phyloP scores from a whole-genome alignment of 2,113 vertebrate genomes.

The Pyxicephalus adspersus region DNA sequence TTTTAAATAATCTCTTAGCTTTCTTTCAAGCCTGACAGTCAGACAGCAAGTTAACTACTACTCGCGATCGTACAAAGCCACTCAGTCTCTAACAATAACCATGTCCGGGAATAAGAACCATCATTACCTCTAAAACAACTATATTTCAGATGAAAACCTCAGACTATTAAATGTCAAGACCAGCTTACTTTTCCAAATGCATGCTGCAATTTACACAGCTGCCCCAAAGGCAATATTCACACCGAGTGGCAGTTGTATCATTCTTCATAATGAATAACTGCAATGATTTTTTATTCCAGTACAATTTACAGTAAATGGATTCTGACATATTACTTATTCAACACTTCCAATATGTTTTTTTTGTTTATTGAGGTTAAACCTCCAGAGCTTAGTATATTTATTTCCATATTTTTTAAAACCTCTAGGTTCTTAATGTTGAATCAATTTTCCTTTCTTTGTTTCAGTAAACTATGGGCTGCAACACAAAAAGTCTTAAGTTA shows the following conservation, averaged over 20 bases:
- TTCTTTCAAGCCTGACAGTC: no score
- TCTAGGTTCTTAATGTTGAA: slow-evolving; percentile 30
- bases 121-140: slow-evolving; percentile 15
- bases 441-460: slow-evolving; percentile 37
- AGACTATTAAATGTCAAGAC: slow-evolving; percentile 19
- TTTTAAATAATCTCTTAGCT: no score
- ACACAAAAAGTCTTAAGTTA: slow-evolving; percentile 13
- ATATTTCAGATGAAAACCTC: slow-evolving; percentile 21
- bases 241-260: slow-evolving; percentile 3
- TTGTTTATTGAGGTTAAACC: slow-evolving; percentile 9
- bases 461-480: slow-evolving; percentile 6
- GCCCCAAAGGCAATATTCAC: slow-evolving; percentile 17
- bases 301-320: slow-evolving; percentile 6
- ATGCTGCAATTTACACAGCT: neutral
- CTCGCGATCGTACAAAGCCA: neutral
- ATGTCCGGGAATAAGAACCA: neutral
- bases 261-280: slow-evolving; percentile 26
- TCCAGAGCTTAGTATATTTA: neutral
- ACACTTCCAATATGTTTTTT: neutral
- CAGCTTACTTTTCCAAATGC: neutral
- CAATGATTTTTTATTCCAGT: neutral
- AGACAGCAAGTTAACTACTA: neutral
- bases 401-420: neutral
- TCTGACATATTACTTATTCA: slow-evolving; percentile 40
- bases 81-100: neutral